These are phyloP conservation scores for Tinea trinotella DNA, from an alignment of 2,888 invertebrate species.

Conservation along the genomic window DNA sequence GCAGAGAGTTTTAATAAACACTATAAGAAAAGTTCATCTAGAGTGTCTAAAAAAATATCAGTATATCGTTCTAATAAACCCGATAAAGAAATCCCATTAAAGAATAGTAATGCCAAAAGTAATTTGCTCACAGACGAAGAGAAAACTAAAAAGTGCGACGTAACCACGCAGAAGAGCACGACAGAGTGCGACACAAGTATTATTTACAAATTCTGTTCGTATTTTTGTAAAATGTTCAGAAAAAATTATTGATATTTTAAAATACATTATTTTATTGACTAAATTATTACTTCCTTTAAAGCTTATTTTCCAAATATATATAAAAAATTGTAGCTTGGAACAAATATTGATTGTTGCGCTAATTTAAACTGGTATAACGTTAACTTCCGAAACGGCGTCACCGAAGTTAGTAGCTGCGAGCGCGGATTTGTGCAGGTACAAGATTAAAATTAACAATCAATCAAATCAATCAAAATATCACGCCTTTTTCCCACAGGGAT, in stretches of 20 bases:
- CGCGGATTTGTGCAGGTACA: too few species aligned
- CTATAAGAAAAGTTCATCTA: neutral
- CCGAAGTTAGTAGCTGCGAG: too few species aligned
- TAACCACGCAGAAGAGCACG: slow-evolving; percentile 16
- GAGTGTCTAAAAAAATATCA: neutral
- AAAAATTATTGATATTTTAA: slow-evolving; percentile 2
- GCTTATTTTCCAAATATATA: too few species aligned
- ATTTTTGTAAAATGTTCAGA: slow-evolving; percentile 3
- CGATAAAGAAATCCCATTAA: slow-evolving; percentile 50
- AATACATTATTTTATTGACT: neutral
- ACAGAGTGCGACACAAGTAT: neutral
- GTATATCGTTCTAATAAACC: neutral
- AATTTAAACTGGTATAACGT: too few species aligned
- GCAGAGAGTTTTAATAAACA: slow-evolving; percentile 35
- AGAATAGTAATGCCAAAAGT: slow-evolving; percentile 46
- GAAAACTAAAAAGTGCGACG: slow-evolving; percentile 24
- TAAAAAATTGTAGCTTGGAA: too few species aligned
- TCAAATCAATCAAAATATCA: too few species aligned
- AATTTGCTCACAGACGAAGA: slow-evolving; percentile 48
- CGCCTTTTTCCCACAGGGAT: too few species aligned
- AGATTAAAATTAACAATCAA: too few species aligned
- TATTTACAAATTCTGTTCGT: slow-evolving; percentile 6
- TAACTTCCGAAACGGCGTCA: too few species aligned
- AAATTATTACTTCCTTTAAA: too few species aligned
- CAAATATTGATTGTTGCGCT: too few species aligned